phyloP scores from a whole-genome alignment of 1,140 invertebrate genomes.

The Calliphora vicina region DNA sequence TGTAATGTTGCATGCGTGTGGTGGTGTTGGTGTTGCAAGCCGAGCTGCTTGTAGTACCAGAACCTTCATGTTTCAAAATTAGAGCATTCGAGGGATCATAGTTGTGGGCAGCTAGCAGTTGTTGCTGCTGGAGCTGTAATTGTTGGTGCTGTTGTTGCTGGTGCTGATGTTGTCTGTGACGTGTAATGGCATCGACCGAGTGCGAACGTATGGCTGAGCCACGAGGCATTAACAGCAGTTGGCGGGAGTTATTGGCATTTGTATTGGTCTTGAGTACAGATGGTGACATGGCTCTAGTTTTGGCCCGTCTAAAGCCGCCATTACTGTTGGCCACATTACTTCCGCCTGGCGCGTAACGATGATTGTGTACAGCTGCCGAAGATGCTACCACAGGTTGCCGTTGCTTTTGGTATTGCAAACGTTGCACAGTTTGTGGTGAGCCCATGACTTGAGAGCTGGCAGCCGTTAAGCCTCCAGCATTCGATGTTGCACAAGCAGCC shows the following conservation, averaged over 20 bases:
- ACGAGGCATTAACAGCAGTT: not conserved
- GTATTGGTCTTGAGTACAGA: conserved; percentile 29
- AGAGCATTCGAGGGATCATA: conserved; percentile 56
- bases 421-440: conserved; percentile 33
- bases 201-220: conserved; percentile 50
- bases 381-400: conserved; percentile 45
- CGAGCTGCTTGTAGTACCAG: conserved; percentile 46
- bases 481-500: not conserved
- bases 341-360: conserved; percentile 43
- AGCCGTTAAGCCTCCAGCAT: conserved; percentile 18
- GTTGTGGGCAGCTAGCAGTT: conserved; percentile 33
- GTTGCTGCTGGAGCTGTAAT: not conserved
- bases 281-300: conserved; percentile 41
- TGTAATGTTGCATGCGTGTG: conserved; percentile 57
- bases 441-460: not conserved
- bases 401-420: conserved; percentile 42
- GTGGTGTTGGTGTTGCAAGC: conserved; percentile 26
- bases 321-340: conserved; percentile 36
- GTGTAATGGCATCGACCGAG: conserved; percentile 57
- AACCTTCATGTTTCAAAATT: conserved; percentile 57
- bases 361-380: conserved; percentile 52
- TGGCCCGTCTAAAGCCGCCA: conserved; percentile 48
- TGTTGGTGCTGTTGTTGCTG: conserved; percentile 29
- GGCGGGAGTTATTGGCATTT: conserved; percentile 8
- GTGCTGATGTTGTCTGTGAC: conserved; percentile 42